Evolutionary conservation across 2,888 invertebrate species (phyloP), one percentile per base, ranked within the genome.

Genomic region (Neoaliturus tenellus): DNA sequence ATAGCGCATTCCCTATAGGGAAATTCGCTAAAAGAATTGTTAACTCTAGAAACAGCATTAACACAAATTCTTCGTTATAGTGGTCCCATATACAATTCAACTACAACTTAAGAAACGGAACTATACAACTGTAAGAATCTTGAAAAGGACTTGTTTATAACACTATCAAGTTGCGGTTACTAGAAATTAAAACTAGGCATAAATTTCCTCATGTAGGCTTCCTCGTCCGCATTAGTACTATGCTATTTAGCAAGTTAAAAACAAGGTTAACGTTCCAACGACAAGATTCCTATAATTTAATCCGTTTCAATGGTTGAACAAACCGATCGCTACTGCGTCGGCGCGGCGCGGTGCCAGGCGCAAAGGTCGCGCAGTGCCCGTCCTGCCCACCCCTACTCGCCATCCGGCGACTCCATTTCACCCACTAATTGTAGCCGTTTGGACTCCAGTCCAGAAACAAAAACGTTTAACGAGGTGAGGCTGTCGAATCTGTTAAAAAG

Each of bases 401-500:
- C 17, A 5, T 39, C 8, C 12, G 51, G 23, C 23, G n/a, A 51
- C 23, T 51, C 51, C 62, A 31, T 62, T 62, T 62, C 62, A 62
- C 62, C 62, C 62, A 62, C 62, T 62, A 62, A 62, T 62, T 62
- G 62, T 28, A 31, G 62, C 55, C 51, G 51, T 23, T 62, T 14
- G 62, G 28, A 62, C 62, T 14, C 28, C 28, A 55, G 20, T 25
- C 62, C 62, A 55, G 62, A 62, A 31, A 62, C 62, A 62, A 62
- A 62, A 62, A 62, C 62, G 62, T 31, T 3, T 31, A 62, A 62
- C 62, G 62, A 62, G 62, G 20, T 31, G 62, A 62, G 5, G 62
- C 62, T 62, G 62, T 62, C 62, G 62, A 62, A 62, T 62, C 62
- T 28, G 62, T 62, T 62, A 62, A 62, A 62, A 31, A 62, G 62